A percentile compares a stretch with the other conserved stretches of the same genome.
These are phyloP conservation scores for Mactra quadrangularis DNA, from an alignment of 1,140 invertebrate genomes.

Conservation along the genomic window DNA sequence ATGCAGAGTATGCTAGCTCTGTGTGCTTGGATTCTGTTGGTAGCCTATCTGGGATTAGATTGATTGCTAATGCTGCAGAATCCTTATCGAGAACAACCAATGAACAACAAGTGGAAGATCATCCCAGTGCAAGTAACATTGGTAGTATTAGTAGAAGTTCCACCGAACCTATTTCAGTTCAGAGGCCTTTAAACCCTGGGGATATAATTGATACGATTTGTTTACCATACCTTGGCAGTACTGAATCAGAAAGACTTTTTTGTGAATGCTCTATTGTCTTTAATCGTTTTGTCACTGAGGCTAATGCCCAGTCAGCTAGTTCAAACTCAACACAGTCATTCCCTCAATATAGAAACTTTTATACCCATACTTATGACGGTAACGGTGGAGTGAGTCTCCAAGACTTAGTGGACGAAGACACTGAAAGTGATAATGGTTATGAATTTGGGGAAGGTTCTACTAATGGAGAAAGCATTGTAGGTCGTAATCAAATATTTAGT, in stretches of 20 bases:
- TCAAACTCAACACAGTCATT: too few species aligned
- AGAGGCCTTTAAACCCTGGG: background rate
- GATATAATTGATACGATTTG: slow-evolving; percentile 9
- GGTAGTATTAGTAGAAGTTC: too few species aligned
- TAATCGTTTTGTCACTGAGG: slow-evolving; percentile 8
- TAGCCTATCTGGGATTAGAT: background rate
- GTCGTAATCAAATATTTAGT: too few species aligned
- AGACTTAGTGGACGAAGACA: slow-evolving; percentile 10
- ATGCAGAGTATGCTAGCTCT: too few species aligned
- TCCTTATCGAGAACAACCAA: background rate
- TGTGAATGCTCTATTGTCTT: slow-evolving; percentile 49
- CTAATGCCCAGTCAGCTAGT: background rate
- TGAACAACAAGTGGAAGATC: too few species aligned
- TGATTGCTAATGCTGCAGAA: slow-evolving; percentile 29
- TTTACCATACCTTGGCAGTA: slow-evolving; percentile 10
- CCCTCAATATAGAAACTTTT: too few species aligned
- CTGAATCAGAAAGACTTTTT: background rate
- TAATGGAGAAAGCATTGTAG: background rate
- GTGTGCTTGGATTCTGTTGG: background rate
- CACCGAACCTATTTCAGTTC: background rate
- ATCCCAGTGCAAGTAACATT: too few species aligned
- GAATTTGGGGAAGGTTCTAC: background rate
- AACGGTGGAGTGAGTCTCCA: background rate
- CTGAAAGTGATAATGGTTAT: background rate
- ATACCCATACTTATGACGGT: too few species aligned